A percentile compares a stretch with the other conserved stretches of the same genome.
phyloP scores from a whole-genome alignment of 2,797 vertebrate genomes.

The Sphenodon punctatus region DNA sequence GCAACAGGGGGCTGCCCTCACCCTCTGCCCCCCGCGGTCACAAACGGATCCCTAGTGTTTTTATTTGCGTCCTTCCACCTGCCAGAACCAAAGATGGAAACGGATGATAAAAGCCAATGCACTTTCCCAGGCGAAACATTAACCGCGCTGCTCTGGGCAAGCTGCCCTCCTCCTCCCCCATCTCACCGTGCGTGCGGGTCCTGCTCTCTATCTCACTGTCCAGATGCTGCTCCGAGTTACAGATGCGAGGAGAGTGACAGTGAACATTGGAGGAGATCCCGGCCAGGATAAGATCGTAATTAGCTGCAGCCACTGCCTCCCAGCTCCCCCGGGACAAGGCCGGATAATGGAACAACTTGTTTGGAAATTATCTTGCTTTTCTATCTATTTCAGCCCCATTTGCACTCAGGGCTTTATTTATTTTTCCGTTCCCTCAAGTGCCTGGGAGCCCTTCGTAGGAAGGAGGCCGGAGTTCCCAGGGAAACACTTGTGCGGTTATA shows the following conservation, averaged over 20 bases:
- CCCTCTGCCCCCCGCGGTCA: not conserved
- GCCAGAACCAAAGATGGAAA: not conserved
- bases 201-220: not conserved
- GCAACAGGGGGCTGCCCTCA: too few species aligned
- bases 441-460: not conserved
- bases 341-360: not conserved
- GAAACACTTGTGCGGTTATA: too few species aligned
- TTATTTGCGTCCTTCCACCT: not conserved
- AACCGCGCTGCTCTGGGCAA: not conserved
- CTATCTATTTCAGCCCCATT: not conserved
- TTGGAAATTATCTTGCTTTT: not conserved
- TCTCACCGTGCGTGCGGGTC: too few species aligned
- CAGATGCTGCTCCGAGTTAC: not conserved
- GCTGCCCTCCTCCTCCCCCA: not conserved
- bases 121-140: not conserved
- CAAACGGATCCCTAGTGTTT: not conserved
- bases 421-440: not conserved
- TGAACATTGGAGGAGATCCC: not conserved
- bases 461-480: too few species aligned
- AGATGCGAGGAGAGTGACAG: not conserved
- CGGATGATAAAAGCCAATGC: not conserved
- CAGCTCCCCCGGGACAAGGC: not conserved
- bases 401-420: rapidly evolving
- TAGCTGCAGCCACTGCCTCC: not conserved
- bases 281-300: not conserved